Evolutionary conservation across 2,797 vertebrate species (phyloP), one percentile per base, ranked within the genome.

Genomic region (Siniperca undulata): DNA sequence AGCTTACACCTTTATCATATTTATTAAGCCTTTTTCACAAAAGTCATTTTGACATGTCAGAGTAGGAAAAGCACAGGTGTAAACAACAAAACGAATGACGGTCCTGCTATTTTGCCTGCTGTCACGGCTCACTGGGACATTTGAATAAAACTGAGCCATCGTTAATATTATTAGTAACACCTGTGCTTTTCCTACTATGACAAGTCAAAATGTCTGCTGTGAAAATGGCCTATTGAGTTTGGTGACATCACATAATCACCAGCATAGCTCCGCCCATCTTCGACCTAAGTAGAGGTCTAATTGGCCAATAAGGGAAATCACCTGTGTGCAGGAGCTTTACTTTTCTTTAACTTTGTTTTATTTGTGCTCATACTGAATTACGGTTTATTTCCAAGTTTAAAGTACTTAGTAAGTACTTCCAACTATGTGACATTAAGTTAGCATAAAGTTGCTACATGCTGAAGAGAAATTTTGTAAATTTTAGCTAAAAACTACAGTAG

Each of bases 291-390:
- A 19, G n/a, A n/a, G 16, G 19, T 42, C 17, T 67, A 40, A 65
- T 77, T 38, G 69, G 74, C n/a, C 19, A 62, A 0, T 64, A 53
- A 78, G 46, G 27, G 46, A 65, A 82, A 74, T 52, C 79, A 80
- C 34, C 72, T 74, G 59, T 66, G 38, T 44, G 38, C 20, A 30
- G 14, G 9, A 9, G 13, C 27, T 10, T 59, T 1, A 8, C 1
- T 5, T 38, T 1, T 62, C 12, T 20, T n/a, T 16, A 19, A 24
- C 56, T 22, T 30, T 52, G 17, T 1, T 27, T 24, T 1, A 7
- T 27, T 19, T 58, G 1, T 30, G 46, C 4, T 27, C 3, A 6
- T 19, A 56, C 0, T 20, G 12, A 24, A 66, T 34, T n/a, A 17
- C 36, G 0, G 24, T 1, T 46, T 8, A 10, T 10, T 34, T 42